Evolutionary conservation across 2,113 vertebrate species (phyloP), one percentile per base, ranked within the genome.

Genomic region (Athene cunicularia): DNA sequence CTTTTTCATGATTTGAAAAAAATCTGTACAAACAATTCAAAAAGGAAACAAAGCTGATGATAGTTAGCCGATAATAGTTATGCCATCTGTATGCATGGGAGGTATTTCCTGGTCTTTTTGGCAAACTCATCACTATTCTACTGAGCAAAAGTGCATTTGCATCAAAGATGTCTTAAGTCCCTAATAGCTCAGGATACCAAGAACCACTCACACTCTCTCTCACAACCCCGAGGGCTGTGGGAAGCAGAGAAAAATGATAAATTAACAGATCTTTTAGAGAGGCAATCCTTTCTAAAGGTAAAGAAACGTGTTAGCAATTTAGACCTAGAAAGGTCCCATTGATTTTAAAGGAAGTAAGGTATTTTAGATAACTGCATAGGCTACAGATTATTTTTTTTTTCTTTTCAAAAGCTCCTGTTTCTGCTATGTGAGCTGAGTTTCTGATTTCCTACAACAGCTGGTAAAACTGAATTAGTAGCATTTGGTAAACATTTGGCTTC

Each of bases 121-220:
- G 74, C 70, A 81, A 92, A 64, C 94, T 96, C 93, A 96, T 96
- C 92, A 39, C 49, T 94, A 96, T 97, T 96, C 95, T 24, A 49
- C 66, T 53, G 77, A 91, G 96, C 76, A 85, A 50, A 91, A 97
- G 73, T 71, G 73, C 26, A 87, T 90, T 95, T 89, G 93, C 84
- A 91, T 96, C 22, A 35, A 76, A 88, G 68, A 82, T 66, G 50
- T 70, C 80, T 92, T 22, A 66, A 68, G 53, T 37, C 63, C 43
- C 55, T 71, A 35, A 39, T 0, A 88, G 82, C 45, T 79, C 80
- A 70, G 80, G 58, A 76, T 59, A 88, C 55, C 72, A 86, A 70
- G 55, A 72, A 49, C 56, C 0, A 10, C 60, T 75, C 66, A 74
- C 11, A 1, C 73, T 75, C 41, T 53, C 59, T 39, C 28, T 66